These are phyloP conservation scores for Rhagonycha fulva DNA, from an alignment of 2,888 invertebrate genomes.

Conservation along the genomic window DNA sequence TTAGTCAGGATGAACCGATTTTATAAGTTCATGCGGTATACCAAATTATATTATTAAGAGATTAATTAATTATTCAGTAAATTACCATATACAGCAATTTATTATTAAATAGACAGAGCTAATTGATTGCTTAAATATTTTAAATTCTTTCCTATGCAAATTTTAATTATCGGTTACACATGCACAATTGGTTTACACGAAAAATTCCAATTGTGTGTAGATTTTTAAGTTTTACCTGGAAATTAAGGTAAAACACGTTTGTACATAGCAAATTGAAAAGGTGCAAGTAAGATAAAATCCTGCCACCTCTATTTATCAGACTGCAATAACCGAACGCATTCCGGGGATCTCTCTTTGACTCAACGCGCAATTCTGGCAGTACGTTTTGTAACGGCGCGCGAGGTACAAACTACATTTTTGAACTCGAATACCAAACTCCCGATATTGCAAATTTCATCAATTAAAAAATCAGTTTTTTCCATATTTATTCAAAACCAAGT, in stretches of 20 bases:
- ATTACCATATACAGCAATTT: neutral
- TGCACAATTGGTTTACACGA: neutral
- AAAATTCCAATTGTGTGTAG: neutral
- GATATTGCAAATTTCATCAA: neutral
- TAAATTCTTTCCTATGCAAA: neutral
- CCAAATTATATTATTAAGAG: neutral
- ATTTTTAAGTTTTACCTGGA: conserved; percentile 25
- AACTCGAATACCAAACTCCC: neutral
- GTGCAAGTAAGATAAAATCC: conserved; percentile 17
- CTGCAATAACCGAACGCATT: conserved; percentile 33
- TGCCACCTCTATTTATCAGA: conserved; percentile 34
- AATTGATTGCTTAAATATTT: neutral
- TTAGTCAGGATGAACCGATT: neutral
- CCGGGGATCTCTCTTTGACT: conserved; percentile 36
- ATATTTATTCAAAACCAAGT: neutral
- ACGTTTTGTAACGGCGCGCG: conserved; percentile 29
- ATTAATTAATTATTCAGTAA: neutral
- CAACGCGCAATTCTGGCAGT: conserved; percentile 32
- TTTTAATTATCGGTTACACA: neutral
- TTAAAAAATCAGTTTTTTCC: neutral
- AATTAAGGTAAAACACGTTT: conserved; percentile 29
- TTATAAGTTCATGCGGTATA: neutral
- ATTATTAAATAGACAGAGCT: neutral
- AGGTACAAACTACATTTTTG: conserved; percentile 17
- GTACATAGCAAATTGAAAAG: conserved; percentile 10